Percentiles rank a stretch among this genome's conserved stretches.
phyloP scores from a whole-genome alignment of 2,113 vertebrate genomes.

The Tiliqua scincoides region DNA sequence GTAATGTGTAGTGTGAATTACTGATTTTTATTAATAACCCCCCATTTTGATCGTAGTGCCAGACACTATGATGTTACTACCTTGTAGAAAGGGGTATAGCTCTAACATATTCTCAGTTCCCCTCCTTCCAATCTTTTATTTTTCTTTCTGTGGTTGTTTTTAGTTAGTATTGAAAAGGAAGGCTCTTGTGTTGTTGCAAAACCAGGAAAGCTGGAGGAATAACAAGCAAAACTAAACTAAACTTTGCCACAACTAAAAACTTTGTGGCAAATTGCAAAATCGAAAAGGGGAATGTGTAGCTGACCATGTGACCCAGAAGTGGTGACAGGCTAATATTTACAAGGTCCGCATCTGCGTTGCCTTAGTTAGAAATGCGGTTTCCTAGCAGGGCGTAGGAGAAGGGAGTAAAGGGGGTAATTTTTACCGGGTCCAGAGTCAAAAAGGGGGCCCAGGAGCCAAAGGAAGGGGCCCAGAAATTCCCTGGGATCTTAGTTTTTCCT shows the following conservation, averaged over 20 bases:
- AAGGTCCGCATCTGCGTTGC: slow-evolving; percentile 39
- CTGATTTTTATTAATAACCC: too few relatives aligned
- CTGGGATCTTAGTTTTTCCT: too few relatives aligned
- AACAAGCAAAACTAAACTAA: slow-evolving; percentile 40
- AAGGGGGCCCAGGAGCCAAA: too few relatives aligned
- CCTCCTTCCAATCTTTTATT: slow-evolving; percentile 27
- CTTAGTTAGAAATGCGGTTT: slow-evolving; percentile 36
- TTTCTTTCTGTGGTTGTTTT: slow-evolving; percentile 27
- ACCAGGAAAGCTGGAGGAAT: background rate
- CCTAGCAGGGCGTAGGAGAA: too few relatives aligned
- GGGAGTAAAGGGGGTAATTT: too few relatives aligned
- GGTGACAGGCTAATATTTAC: slow-evolving; percentile 49
- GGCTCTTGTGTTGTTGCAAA: background rate
- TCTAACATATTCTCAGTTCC: background rate
- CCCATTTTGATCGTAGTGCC: too few relatives aligned
- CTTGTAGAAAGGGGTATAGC: too few relatives aligned
- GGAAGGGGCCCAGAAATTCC: too few relatives aligned
- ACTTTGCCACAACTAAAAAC: too few relatives aligned
- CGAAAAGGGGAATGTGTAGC: slow-evolving; percentile 41
- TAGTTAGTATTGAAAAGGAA: slow-evolving; percentile 43
- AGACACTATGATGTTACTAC: too few relatives aligned
- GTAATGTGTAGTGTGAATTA: too few relatives aligned
- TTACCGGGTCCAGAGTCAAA: too few relatives aligned
- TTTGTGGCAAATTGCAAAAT: slow-evolving; percentile 28
- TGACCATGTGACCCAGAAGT: slow-evolving; percentile 41